phyloP scores from a whole-genome alignment of 1,140 invertebrate species.

The Micrasema longulum region DNA sequence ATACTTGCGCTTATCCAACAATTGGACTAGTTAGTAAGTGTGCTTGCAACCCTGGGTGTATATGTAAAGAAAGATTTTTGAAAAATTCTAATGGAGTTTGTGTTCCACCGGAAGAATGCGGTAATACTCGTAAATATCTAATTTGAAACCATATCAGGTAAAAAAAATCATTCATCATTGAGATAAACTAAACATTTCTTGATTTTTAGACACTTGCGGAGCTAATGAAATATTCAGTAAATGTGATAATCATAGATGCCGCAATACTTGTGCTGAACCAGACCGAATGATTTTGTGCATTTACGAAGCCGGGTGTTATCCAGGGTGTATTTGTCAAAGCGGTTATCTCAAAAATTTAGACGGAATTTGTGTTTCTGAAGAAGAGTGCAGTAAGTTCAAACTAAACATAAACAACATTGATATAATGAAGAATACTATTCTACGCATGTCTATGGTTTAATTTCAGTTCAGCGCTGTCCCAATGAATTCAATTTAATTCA shows the following conservation, averaged over 20 bases:
- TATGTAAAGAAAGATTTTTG: slow-evolving; percentile 55
- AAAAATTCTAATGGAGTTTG: slow-evolving; percentile 52
- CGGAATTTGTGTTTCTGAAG: background rate
- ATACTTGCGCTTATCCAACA: slow-evolving; percentile 30
- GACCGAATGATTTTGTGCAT: slow-evolving; percentile 8
- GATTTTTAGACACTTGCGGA: too few species aligned
- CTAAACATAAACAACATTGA: background rate
- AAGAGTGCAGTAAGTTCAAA: background rate
- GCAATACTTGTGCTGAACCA: slow-evolving; percentile 32
- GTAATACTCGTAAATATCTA: slow-evolving; percentile 37
- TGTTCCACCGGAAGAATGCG: slow-evolving; percentile 51
- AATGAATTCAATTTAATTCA: background rate
- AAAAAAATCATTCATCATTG: too few species aligned
- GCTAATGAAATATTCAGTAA: slow-evolving; percentile 28
- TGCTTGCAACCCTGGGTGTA: slow-evolving; percentile 55
- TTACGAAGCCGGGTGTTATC: background rate
- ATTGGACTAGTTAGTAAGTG: slow-evolving; percentile 5
- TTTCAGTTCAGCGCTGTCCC: slow-evolving; percentile 8
- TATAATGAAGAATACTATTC: too few species aligned
- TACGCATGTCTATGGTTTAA: too few species aligned
- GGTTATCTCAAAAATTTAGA: background rate
- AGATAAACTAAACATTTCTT: too few species aligned
- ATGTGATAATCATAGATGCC: slow-evolving; percentile 35
- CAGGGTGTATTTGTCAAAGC: background rate
- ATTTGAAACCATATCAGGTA: too few species aligned